Evolutionary conservation across 2,888 invertebrate species (phyloP), one percentile per base, ranked within the genome.

Genomic region (Branchinecta sandiegonensis): DNA sequence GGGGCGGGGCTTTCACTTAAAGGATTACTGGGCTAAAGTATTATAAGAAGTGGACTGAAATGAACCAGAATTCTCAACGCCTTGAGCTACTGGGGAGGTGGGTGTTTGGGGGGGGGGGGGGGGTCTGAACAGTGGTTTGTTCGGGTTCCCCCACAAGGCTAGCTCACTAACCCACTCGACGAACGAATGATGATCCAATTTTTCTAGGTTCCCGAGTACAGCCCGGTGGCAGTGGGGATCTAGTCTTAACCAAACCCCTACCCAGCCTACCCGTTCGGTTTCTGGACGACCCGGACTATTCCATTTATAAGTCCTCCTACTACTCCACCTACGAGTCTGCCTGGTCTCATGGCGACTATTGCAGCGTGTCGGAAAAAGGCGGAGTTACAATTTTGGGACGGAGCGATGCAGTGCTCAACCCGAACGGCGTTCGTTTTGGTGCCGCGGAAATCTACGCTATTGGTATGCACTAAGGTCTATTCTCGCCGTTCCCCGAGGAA

Each of bases 371-470:
- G 9, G 64, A 74, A 12, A 82, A 82, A 8, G 79, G 79, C n/a
- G 83, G 83, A n/a, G 77, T 82, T 17, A 74, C 78, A n/a, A 83
- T 83, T 81, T 75, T 81, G 12, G 83, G 83, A 9, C 74, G 83
- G 71, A 80, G 81, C 76, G 83, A 83, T 75, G 82, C 81, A 0
- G 82, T 81, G 0, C 74, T 83, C 63, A 83, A 83, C 74, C 81
- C 83, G 23, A 81, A 80, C 74, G 83, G 83, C 37, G 81, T 83
- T 0, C 75, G 83, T 47, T 83, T 83, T 75, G 83, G 83, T 46
- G 81, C 81, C 73, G 80, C 83, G n/a, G 83, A 83, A 74, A 82
- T 83, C 70, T 83, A 83, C 73, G 78, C 80, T 72, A 77, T 82
- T 70, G 81, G 81, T 80, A 73, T 75, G 77, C 68, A 37, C 23